Conservation (phyloP, 2,113 vertebrate genomes). For the Eretmochelys imbricata region DNA sequence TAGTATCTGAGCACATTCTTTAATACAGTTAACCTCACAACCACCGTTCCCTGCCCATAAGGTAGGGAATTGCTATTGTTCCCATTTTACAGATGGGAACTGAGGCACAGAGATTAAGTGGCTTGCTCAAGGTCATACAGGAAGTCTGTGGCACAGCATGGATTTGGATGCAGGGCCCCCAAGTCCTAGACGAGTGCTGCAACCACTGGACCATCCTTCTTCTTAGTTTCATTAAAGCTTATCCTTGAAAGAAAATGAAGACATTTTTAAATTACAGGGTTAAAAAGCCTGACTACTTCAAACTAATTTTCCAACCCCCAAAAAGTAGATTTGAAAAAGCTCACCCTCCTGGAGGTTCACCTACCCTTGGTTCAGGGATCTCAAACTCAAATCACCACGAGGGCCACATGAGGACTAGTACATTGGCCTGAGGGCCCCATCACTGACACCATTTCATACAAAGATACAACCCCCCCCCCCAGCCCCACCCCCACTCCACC, state of each 20-base stretch:
- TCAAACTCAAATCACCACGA: too few relatives aligned
- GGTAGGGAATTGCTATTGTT: neutral
- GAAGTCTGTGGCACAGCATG: neutral
- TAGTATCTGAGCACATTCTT: neutral
- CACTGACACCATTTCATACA: too few relatives aligned
- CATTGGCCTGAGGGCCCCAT: too few relatives aligned
- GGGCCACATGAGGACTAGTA: too few relatives aligned
- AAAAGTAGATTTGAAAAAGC: neutral
- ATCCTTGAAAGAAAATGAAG: neutral
- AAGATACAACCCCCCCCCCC: too few relatives aligned
- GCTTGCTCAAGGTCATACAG: neutral
- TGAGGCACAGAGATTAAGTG: neutral
- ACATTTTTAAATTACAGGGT: neutral
- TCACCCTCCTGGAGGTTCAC: neutral
- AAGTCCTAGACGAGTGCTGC: neutral
- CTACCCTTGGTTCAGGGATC: neutral
- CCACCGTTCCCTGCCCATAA: neutral
- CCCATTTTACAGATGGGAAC: neutral
- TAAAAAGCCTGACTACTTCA: neutral
- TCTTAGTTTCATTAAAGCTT: neutral
- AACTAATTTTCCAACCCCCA: neutral
- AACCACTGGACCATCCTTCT: neutral
- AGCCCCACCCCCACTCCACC: too few relatives aligned
- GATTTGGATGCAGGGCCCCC: neutral
- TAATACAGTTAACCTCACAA: neutral